Evolutionary conservation across 2,888 invertebrate genomes (phyloP), one percentile per base, ranked within the genome.

Genomic region (Dasysyrphus albostriatus): DNA sequence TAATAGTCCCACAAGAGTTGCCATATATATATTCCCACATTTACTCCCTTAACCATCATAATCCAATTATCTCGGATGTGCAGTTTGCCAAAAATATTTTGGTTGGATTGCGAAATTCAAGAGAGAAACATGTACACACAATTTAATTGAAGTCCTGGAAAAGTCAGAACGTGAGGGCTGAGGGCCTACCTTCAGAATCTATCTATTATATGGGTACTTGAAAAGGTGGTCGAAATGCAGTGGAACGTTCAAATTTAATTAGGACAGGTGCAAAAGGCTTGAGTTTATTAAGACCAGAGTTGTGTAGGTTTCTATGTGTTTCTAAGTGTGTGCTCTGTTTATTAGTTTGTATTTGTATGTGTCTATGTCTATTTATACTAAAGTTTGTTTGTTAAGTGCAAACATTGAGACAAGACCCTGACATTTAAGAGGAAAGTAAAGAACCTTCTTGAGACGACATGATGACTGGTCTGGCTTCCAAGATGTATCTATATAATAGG

Each of bases 201-300:
- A 32, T 7, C 32, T 3, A 24, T 24, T 3, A n/a, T n/a, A n/a
- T n/a, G n/a, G n/a, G n/a, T n/a, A n/a, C n/a, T 6, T 12, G 61
- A 14, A 59, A 34, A 49, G 19, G 14, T 29, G 19, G 44, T 16
- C 12, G 49, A 49, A 32, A 29, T 79, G 75, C 80, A 72, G 42
- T 75, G 79, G 8, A 72, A 51, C 42, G 73, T 32, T 77, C 37
- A 39, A 77, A 67, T 83, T 77, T 83, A 83, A 83, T 83, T 77
- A 78, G 59, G 73, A 34, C 3, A 12, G 32, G 49, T 19, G n/a
- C 29, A 47, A 24, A 49, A 37, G 16, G 24, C 7, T 29, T 19
- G 6, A 56, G 63, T 63, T 54, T 19, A 56, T 72, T 59, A 39
- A 3, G 32, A n/a, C 49, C 34, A 49, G 19, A 47, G 5, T n/a